A percentile compares a stretch with the other conserved stretches of the same genome.
phyloP scores from a whole-genome alignment of 1,140 invertebrate genomes.

The Meloidogyne chitwoodi region DNA sequence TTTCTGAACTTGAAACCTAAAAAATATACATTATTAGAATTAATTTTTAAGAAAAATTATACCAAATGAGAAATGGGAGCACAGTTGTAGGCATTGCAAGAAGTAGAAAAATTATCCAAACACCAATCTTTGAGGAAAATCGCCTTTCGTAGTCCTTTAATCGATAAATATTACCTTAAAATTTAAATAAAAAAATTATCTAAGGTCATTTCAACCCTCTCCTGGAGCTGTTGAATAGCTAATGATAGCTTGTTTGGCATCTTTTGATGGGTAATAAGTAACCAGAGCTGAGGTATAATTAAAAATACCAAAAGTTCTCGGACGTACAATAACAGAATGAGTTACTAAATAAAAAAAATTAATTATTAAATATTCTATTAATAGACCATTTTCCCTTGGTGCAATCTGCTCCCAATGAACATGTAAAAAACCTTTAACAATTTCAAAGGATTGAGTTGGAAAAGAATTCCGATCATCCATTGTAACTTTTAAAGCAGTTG shows the following conservation, averaged over 20 bases:
- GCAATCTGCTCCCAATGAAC: conserved; percentile 45
- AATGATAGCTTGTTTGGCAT: conserved; percentile 62
- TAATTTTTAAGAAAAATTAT: background rate
- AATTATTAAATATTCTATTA: background rate
- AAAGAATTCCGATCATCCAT: conserved; percentile 58
- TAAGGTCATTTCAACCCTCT: conserved; percentile 68
- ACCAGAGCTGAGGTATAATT: conserved; percentile 94
- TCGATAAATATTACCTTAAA: conserved; percentile 73
- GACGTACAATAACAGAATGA: conserved; percentile 84
- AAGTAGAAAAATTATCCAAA: conserved; percentile 83
- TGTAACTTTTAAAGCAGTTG: conserved; percentile 52
- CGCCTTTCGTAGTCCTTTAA: conserved; percentile 93
- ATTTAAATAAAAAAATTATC: background rate
- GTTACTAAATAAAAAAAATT: conserved; percentile 55
- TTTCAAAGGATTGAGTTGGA: conserved; percentile 58
- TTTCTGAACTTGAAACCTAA: background rate
- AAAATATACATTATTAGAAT: background rate
- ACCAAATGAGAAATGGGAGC: conserved; percentile 16
- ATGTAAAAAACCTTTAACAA: conserved; percentile 55
- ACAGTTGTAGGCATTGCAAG: conserved; percentile 27
- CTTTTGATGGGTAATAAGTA: conserved; percentile 75
- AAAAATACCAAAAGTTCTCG: conserved; percentile 84
- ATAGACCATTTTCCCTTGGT: conserved; percentile 37
- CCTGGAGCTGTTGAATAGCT: conserved; percentile 90
- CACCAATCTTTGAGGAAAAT: conserved; percentile 91